A percentile compares a stretch with the other conserved stretches of the same genome.
These are phyloP conservation scores for Drosophila prostipennis DNA, from an alignment of 2,888 invertebrate genomes.

Conservation along the genomic window DNA sequence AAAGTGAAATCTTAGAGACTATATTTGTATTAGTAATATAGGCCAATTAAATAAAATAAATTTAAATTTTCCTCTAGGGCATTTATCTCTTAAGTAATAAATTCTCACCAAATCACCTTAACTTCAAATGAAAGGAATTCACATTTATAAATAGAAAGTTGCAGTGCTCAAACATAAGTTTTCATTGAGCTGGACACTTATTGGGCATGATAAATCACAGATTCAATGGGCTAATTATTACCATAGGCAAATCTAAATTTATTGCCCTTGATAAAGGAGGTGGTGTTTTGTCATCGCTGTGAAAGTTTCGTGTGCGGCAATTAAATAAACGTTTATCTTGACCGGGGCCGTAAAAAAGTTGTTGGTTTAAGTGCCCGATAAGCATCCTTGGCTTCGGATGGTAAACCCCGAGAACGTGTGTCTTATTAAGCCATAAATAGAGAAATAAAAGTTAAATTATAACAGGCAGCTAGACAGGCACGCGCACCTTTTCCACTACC, in stretches of 20 bases:
- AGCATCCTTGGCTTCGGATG: constrained; percentile 26
- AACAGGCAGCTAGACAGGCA: constrained; percentile 50
- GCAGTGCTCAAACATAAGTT: constrained; percentile 13
- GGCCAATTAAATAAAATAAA: background rate
- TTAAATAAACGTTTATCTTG: constrained; percentile 64
- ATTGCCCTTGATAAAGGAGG: constrained; percentile 20
- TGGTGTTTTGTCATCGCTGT: constrained; percentile 28
- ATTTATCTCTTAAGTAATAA: background rate
- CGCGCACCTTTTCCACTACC: constrained; percentile 26
- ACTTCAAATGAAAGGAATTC: background rate
- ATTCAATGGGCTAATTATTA: constrained; percentile 22
- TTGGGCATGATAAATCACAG: constrained; percentile 45
- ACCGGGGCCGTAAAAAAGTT: constrained; percentile 45
- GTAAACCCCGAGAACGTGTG: constrained; percentile 38
- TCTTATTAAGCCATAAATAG: constrained; percentile 76
- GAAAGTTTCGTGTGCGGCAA: constrained; percentile 28
- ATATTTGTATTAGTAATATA: too few relatives aligned
- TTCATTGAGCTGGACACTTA: constrained; percentile 33
- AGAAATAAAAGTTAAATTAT: constrained; percentile 76
- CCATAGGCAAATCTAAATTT: constrained; percentile 42
- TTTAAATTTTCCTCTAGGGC: background rate
- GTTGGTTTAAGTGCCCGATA: constrained; percentile 40
- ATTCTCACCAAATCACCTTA: background rate
- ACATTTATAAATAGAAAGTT: constrained; percentile 10
- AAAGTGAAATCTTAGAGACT: too few relatives aligned